Conservation (phyloP, 2,113 vertebrate species). For the Rynchops niger region DNA sequence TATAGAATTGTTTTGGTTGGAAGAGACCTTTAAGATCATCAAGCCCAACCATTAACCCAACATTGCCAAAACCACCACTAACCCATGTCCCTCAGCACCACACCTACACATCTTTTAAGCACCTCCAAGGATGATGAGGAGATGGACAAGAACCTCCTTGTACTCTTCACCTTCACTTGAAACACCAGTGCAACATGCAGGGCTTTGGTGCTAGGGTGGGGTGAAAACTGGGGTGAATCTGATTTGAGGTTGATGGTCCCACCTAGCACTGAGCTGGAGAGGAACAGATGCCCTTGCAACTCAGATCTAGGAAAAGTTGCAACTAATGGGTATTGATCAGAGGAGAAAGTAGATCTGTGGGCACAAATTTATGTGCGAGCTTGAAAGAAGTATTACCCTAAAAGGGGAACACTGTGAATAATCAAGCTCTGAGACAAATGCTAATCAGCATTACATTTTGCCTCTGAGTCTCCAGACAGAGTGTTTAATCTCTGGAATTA, state of each 20-base stretch:
- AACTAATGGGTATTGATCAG: conserved; percentile 33
- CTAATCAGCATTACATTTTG: conserved; percentile 2
- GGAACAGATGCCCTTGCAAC: background rate
- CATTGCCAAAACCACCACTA: background rate
- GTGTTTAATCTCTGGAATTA: conserved; percentile 37
- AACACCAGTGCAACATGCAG: background rate
- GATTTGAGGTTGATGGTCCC: background rate
- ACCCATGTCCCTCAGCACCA: background rate
- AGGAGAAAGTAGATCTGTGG: conserved; percentile 6
- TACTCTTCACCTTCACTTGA: background rate
- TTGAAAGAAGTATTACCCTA: background rate
- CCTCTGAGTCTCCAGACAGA: background rate
- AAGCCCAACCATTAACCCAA: background rate
- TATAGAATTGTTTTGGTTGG: background rate
- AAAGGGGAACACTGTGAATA: conserved; percentile 25
- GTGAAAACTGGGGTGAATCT: background rate
- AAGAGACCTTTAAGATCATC: background rate
- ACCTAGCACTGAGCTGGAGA: background rate
- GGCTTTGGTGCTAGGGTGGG: background rate
- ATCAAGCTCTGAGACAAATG: background rate
- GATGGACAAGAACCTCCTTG: background rate
- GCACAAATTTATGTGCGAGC: background rate
- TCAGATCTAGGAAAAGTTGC: background rate
- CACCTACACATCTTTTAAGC: background rate
- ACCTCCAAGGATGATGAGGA: background rate